Conservation (phyloP, 2,113 vertebrate species). For the Labeo catla region DNA sequence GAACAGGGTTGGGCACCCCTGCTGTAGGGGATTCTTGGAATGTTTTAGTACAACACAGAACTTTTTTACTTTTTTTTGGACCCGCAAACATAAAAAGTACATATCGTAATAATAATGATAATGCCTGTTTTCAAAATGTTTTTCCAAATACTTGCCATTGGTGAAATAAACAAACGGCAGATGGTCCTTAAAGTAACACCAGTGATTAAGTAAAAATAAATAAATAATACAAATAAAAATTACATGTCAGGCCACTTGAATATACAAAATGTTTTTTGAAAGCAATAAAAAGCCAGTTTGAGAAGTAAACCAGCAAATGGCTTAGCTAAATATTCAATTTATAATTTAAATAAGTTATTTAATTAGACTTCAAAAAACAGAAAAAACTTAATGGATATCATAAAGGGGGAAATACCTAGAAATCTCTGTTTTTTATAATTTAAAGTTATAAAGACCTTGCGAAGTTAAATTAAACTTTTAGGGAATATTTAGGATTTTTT, state of each 20-base stretch:
- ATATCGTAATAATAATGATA: neutral
- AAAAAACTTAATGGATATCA: no score
- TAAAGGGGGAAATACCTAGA: no score
- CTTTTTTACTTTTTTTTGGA: neutral
- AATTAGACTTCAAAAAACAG: no score
- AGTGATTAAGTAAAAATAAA: neutral
- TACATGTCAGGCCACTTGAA: neutral
- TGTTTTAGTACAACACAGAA: neutral
- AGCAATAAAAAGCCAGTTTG: neutral
- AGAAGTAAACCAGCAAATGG: no score
- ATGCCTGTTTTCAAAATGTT: neutral
- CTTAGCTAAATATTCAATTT: no score
- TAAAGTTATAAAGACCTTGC: no score
- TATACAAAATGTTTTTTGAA: no score
- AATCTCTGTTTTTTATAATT: no score
- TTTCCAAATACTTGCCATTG: neutral
- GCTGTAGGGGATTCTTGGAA: neutral
- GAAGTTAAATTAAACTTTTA: no score
- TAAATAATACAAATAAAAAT: neutral
- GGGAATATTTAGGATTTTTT: no score
- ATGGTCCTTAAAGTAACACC: neutral
- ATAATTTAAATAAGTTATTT: no score
- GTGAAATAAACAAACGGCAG: neutral
- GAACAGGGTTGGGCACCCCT: no score
- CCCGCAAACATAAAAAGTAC: neutral